Conservation (phyloP, 1,140 invertebrate genomes). For the Ceratosolen solmsi region DNA sequence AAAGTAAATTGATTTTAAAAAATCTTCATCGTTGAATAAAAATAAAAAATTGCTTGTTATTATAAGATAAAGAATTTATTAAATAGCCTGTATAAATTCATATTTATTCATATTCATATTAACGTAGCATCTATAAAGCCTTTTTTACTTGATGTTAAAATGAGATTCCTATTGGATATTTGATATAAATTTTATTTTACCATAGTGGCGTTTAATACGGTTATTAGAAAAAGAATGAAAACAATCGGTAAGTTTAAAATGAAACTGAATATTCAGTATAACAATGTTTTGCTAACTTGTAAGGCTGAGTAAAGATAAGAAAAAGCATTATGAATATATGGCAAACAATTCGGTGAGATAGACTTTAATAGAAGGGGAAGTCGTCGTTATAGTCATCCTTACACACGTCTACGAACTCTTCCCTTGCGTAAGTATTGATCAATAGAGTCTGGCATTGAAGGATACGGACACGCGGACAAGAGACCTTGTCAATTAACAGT, state of each 20-base stretch:
- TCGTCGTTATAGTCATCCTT: neutral
- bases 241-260: neutral
- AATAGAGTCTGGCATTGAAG: constrained; percentile 34
- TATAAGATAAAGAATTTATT: too few relatives aligned
- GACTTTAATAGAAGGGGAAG: neutral
- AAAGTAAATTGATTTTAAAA: too few relatives aligned
- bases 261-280: neutral
- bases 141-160: too few relatives aligned
- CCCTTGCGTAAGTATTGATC: neutral
- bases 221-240: too few relatives aligned
- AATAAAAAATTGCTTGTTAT: too few relatives aligned
- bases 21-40: too few relatives aligned
- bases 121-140: too few relatives aligned
- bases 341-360: constrained; percentile 20
- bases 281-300: neutral
- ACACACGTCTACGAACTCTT: neutral
- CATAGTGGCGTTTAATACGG: too few relatives aligned
- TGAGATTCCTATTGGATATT: too few relatives aligned
- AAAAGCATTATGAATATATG: neutral
- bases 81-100: too few relatives aligned
- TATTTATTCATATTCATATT: too few relatives aligned
- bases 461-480: constrained; percentile 46
- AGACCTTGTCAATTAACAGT: constrained; percentile 64
- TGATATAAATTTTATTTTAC: too few relatives aligned
- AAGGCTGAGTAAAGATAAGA: neutral